Percentiles rank a stretch among this genome's conserved stretches.
These are phyloP conservation scores for Brachionichthys hirsutus DNA, from an alignment of 2,113 vertebrate species.

Conservation along the genomic window DNA sequence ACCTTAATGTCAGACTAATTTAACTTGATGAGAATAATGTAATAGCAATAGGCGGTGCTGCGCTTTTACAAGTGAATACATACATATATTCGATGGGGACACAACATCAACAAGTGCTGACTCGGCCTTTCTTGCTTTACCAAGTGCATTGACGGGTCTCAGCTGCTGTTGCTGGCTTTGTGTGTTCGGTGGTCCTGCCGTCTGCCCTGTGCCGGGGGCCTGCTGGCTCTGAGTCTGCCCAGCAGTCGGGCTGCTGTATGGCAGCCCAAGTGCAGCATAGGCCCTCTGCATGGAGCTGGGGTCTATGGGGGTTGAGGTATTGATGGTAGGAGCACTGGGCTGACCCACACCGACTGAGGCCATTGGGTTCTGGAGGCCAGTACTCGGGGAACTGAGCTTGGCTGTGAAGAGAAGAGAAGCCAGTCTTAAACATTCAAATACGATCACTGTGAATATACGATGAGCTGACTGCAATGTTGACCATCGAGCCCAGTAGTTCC, in stretches of 20 bases:
- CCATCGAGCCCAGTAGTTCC: no score
- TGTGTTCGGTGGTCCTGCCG: conserved; percentile 79
- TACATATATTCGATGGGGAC: background rate
- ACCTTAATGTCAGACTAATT: no score
- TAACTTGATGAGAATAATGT: no score
- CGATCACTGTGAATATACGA: conserved; percentile 2
- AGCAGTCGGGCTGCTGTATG: conserved; percentile 92
- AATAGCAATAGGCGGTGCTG: no score
- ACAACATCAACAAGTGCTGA: background rate
- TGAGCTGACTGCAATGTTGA: background rate
- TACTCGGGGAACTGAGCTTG: conserved; percentile 88
- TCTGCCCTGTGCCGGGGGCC: conserved; percentile 81
- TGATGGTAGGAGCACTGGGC: conserved; percentile 84
- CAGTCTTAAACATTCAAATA: conserved; percentile 2
- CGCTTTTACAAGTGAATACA: no score
- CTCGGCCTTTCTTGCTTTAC: conserved; percentile 64
- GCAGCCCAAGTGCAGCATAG: conserved; percentile 94
- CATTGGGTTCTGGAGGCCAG: conserved; percentile 88
- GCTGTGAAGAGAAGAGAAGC: conserved; percentile 70
- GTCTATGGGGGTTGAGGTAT: conserved; percentile 92
- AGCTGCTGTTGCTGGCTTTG: conserved; percentile 79
- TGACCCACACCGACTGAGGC: conserved; percentile 88
- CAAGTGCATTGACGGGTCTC: conserved; percentile 87
- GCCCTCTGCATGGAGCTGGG: conserved; percentile 99
- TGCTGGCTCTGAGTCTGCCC: conserved; percentile 84